Percentiles rank a stretch among this genome's conserved stretches.
phyloP scores from a whole-genome alignment of 2,888 invertebrate species.

The Agriopis leucophaearia region DNA sequence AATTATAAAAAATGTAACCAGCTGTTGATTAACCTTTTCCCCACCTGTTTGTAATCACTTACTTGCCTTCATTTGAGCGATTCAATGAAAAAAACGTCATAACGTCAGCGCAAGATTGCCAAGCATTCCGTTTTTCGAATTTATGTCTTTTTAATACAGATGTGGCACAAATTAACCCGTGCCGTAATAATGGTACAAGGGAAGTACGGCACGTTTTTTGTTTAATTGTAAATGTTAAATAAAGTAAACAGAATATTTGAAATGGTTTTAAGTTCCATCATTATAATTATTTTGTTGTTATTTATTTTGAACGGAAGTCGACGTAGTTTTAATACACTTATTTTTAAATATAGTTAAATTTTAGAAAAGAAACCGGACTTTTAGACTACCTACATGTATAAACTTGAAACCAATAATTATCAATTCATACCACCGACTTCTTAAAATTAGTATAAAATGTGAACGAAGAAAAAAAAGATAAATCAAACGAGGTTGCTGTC shows the following conservation, averaged over 20 bases:
- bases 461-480: too few species aligned
- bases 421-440: too few species aligned
- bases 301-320: too few species aligned
- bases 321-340: too few species aligned
- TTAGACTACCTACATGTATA: too few species aligned
- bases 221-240: constrained; percentile 24
- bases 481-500: too few species aligned
- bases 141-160: constrained; percentile 32
- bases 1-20: constrained; percentile 18
- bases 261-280: neutral
- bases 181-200: constrained; percentile 22
- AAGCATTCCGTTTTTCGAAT: constrained; percentile 26
- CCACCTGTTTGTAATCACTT: constrained; percentile 42
- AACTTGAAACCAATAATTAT: too few species aligned
- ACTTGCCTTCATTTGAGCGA: constrained; percentile 36
- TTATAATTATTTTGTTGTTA: too few species aligned
- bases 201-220: constrained; percentile 16
- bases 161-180: constrained; percentile 24
- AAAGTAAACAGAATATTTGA: constrained; percentile 12
- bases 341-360: too few species aligned
- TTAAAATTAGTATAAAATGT: too few species aligned
- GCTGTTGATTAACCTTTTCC: constrained; percentile 31
- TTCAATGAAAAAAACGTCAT: constrained; percentile 28
- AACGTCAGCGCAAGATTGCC: constrained; percentile 22
- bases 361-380: too few species aligned